These are phyloP conservation scores for Noctua janthe DNA, from an alignment of 2,888 invertebrate genomes.

Conservation along the genomic window DNA sequence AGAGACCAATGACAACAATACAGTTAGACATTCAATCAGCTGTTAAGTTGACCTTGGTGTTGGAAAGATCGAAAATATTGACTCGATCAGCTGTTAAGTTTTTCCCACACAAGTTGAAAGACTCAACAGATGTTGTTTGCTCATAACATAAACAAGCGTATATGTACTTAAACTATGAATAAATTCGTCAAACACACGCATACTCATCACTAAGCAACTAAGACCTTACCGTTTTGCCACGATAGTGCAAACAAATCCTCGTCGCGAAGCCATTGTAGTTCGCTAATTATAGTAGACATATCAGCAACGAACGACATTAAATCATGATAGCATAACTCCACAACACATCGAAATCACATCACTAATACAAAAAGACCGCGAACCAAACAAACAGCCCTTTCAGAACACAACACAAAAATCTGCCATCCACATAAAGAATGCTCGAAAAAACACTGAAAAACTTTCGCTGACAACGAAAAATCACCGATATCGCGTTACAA, in stretches of 20 bases:
- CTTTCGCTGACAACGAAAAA: constrained; percentile 65
- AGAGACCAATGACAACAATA: background rate
- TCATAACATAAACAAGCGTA: background rate
- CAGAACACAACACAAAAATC: constrained; percentile 77
- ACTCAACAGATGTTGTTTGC: constrained; percentile 24
- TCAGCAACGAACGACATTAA: constrained; percentile 87
- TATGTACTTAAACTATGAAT: background rate
- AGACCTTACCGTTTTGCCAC: constrained; percentile 86
- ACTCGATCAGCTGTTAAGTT: constrained; percentile 29
- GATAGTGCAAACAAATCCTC: constrained; percentile 88
- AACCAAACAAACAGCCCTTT: constrained; percentile 56
- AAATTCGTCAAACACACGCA: background rate
- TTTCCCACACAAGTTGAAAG: constrained; percentile 2
- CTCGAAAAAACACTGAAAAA: constrained; percentile 60
- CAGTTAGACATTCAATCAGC: constrained; percentile 20
- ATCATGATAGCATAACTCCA: constrained; percentile 83
- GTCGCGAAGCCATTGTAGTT: constrained; percentile 88
- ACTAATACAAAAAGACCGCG: constrained; percentile 79
- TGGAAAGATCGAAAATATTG: background rate
- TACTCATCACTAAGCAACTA: background rate
- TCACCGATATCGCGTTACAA: constrained; percentile 68
- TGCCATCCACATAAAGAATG: constrained; percentile 59
- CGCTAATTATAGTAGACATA: constrained; percentile 88
- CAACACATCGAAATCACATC: constrained; percentile 82
- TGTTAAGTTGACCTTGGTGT: constrained; percentile 40